Evolutionary conservation across 2,797 vertebrate species (phyloP), one percentile per base, ranked within the genome.

Genomic region (Todus mexicanus): DNA sequence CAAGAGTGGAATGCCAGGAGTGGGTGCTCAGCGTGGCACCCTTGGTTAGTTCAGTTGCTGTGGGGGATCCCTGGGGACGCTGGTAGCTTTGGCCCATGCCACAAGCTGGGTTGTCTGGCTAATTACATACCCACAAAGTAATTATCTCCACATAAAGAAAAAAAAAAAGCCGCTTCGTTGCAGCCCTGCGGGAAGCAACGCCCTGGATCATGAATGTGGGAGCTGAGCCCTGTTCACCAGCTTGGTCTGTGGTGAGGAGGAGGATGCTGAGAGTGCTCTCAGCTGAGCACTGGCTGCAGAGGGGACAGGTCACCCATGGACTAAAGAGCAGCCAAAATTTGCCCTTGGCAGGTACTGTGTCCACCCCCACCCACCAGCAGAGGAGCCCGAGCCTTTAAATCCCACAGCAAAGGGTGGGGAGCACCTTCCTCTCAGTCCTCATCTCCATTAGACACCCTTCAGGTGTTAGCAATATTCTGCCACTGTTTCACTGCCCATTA

Each of bases 361-460:
- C 97, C 23, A 96, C 95, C 54, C 98, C 50, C 78, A 69, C 48
- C 78, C 57, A 50, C 23, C 81, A 74, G 83, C 87, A 77, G 87
- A 84, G 60, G 71, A 90, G 84, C 83, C 74, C 4, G 43, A 50
- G 78, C 88, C 88, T 97, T 97, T 95, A 95, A 95, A 97, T 94
- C 85, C 82, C 74, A 35, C 31, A 14, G 73, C 27, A 8, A 94
- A 95, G 68, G 48, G 71, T 91, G 83, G 83, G 77, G 68, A 95
- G 38, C 3, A 3, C 78, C 94, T 97, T 94, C 64, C 80, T 90
- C 95, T 91, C 90, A 60, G 91, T 84, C 33, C 33, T 88, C 68
- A 89, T 94, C 92, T 43, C 95, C 96, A 97, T 97, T 97, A 97
- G 97, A 98, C 96, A 97, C 96, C 97, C 97, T 98, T 96, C 96